Evolutionary conservation across 2,113 vertebrate genomes (phyloP).

Genomic region (Neofelis nebulosa): DNA sequence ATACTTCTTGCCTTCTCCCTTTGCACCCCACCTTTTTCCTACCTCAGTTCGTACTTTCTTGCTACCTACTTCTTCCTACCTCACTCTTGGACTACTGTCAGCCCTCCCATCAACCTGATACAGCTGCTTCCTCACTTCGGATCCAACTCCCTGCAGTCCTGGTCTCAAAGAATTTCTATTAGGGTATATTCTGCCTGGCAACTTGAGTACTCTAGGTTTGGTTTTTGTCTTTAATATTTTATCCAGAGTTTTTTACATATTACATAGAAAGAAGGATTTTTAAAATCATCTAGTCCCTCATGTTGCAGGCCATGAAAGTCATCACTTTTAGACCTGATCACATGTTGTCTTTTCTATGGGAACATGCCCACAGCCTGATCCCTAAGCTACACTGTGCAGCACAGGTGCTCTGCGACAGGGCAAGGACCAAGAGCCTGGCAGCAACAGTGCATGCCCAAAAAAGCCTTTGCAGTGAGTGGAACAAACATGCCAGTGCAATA

Average conservation of each 20-base stretch:
- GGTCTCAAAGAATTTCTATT: not conserved
- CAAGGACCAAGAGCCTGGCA: not conserved
- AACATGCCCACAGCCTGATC: fast-evolving
- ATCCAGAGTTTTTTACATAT: not conserved
- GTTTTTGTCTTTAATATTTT: not conserved
- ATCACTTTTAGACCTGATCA: not conserved
- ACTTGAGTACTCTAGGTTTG: not conserved
- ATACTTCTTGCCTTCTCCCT: not conserved
- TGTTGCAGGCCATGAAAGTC: not conserved
- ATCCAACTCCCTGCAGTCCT: not conserved
- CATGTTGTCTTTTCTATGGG: fast-evolving
- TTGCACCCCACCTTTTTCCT: not conserved
- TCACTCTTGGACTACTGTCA: not conserved
- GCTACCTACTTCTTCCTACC: too few species aligned
- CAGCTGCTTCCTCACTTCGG: not conserved
- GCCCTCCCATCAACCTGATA: not conserved
- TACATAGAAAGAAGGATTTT: not conserved
- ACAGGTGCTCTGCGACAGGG: not conserved
- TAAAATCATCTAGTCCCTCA: not conserved
- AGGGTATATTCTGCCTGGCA: not conserved
- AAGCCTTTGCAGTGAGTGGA: not conserved
- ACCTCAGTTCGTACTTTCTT: not conserved
- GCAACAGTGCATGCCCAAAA: not conserved
- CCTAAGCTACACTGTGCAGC: too few species aligned
- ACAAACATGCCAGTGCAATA: fast-evolving